phyloP scores from a whole-genome alignment of 1,140 invertebrate species.

The Sminthurides bifidus region DNA sequence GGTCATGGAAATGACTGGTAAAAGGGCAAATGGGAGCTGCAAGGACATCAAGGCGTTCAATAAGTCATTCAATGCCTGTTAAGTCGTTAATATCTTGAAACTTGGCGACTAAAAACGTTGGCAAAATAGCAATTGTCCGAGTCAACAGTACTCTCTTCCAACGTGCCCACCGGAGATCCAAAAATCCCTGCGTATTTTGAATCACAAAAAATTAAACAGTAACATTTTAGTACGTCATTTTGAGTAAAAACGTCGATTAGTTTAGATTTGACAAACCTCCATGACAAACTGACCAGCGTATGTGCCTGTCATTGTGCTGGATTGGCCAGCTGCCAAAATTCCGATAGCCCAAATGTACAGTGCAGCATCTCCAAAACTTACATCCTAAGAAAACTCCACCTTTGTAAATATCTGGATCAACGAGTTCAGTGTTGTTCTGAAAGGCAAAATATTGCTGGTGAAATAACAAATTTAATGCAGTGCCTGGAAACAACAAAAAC shows the following conservation, averaged over 20 bases:
- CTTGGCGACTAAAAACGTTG: slow-evolving; percentile 71
- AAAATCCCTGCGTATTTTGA: slow-evolving; percentile 53
- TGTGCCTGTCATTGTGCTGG: slow-evolving; percentile 77
- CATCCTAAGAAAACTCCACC: slow-evolving; percentile 76
- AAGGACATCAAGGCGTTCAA: slow-evolving; percentile 81
- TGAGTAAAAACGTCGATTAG: background rate
- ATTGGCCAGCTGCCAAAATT: slow-evolving; percentile 78
- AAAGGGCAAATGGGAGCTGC: slow-evolving; percentile 67
- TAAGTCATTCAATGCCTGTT: slow-evolving; percentile 75
- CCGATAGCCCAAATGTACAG: slow-evolving; percentile 85
- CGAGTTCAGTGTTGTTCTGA: slow-evolving; percentile 42
- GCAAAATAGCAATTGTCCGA: slow-evolving; percentile 72
- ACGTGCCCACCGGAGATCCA: slow-evolving; percentile 73
- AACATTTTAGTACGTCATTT: background rate
- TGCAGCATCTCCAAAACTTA: slow-evolving; percentile 59
- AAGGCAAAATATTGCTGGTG: slow-evolving; percentile 28
- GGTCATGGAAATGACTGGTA: slow-evolving; percentile 81
- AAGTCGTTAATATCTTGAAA: slow-evolving; percentile 61
- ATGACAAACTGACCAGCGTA: slow-evolving; percentile 65
- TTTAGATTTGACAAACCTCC: slow-evolving; percentile 40
- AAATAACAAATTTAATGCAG: too few relatives aligned
- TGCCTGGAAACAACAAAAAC: too few relatives aligned
- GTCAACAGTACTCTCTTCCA: slow-evolving; percentile 84
- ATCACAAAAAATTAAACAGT: background rate
- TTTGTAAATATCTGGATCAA: slow-evolving; percentile 68